Conservation (phyloP, 2,797 vertebrate species). For the Myripristis jacobus region DNA sequence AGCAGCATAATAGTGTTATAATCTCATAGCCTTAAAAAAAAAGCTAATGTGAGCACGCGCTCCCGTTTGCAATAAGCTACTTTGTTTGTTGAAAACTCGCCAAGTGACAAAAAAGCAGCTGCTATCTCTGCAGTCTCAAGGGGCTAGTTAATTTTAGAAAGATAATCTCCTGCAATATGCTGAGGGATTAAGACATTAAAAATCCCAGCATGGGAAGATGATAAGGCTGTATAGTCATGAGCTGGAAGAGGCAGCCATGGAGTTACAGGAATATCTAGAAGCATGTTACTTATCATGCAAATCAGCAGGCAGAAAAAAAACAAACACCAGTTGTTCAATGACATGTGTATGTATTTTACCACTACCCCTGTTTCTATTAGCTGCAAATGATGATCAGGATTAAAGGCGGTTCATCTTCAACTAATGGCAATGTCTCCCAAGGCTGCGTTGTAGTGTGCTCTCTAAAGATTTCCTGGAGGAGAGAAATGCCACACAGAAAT, state of each 20-base stretch:
- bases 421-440: conserved; percentile 70
- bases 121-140: conserved; percentile 81
- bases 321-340: conserved; percentile 76
- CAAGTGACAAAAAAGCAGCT: conserved; percentile 78
- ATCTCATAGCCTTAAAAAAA: conserved; percentile 61
- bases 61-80: conserved; percentile 69
- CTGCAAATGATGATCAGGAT: conserved; percentile 62
- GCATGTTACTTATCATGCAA: conserved; percentile 54
- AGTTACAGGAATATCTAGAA: conserved; percentile 59
- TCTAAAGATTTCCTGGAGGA: conserved; percentile 69
- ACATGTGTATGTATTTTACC: conserved; percentile 59
- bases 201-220: conserved; percentile 63
- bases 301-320: conserved; percentile 74
- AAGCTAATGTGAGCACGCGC: conserved; percentile 65
- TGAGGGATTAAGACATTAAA: conserved; percentile 81
- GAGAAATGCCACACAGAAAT: conserved; percentile 60
- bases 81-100: conserved; percentile 79
- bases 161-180: conserved; percentile 84
- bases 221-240: conserved; percentile 59
- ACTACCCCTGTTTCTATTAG: conserved; percentile 55
- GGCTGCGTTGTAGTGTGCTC: conserved; percentile 59
- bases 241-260: conserved; percentile 51
- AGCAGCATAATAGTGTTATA: conserved; percentile 53
- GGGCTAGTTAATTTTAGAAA: conserved; percentile 84
- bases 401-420: conserved; percentile 67